Conservation (phyloP, 1,140 invertebrate genomes). For the Cyphomyrmex costatus region DNA sequence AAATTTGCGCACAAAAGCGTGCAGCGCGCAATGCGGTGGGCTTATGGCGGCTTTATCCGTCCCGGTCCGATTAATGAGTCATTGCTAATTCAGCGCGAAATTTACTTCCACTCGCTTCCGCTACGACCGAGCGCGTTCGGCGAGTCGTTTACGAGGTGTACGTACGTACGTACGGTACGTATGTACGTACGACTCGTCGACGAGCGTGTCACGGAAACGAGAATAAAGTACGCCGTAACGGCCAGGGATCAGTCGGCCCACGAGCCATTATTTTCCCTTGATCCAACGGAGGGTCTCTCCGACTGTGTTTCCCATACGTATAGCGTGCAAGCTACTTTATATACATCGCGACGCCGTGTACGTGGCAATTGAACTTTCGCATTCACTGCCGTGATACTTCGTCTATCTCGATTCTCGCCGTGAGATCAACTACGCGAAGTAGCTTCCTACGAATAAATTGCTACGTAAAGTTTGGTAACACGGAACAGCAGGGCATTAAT, state of each 20-base stretch:
- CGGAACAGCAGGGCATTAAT: conserved; percentile 42
- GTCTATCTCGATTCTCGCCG: conserved; percentile 61
- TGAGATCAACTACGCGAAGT: conserved; percentile 56
- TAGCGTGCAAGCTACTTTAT: conserved; percentile 50
- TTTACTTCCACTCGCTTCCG: conserved; percentile 30
- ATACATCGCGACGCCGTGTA: conserved; percentile 62
- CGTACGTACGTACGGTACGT: conserved; percentile 17
- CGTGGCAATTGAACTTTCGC: conserved; percentile 63
- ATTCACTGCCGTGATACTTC: conserved; percentile 55
- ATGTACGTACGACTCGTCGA: conserved; percentile 40
- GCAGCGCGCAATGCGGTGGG: neutral
- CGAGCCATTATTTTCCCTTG: conserved; percentile 68
- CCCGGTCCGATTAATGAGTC: conserved; percentile 55
- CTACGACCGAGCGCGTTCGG: conserved; percentile 1
- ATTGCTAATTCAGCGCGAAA: conserved; percentile 59
- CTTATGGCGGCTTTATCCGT: conserved; percentile 13
- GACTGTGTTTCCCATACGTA: conserved; percentile 8
- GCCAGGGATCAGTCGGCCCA: conserved; percentile 53
- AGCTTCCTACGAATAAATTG: conserved; percentile 60
- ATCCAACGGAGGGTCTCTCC: conserved; percentile 54
- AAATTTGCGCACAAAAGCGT: conserved; percentile 32
- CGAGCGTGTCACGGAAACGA: conserved; percentile 60
- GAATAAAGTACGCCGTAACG: conserved; percentile 64
- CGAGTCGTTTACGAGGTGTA: conserved; percentile 40
- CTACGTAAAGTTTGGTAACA: conserved; percentile 57